Base-by-base conservation (phyloP, 2,797 vertebrate genomes). In the Crocidura indochinensis region DNA sequence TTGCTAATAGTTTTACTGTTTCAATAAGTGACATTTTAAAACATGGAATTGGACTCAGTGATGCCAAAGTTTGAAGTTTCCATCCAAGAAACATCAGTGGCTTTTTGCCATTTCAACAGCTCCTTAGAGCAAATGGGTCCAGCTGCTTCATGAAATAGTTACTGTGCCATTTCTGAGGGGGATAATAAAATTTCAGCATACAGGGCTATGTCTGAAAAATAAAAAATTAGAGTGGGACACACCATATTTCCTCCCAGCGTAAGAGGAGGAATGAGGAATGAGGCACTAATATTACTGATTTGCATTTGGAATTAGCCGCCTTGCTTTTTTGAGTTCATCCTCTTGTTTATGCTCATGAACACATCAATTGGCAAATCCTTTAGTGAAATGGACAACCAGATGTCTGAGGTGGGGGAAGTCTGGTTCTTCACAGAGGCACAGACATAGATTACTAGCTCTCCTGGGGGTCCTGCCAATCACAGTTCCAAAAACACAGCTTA, bases 221-320 rank as follows among this genome's bases (percentile, higher is more conserved):
- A 94, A 92, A 80, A 86, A 77, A 2, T 93, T 93, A 60, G 22
- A 83, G 77, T 82, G 56, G 8, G 26, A 96, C 38, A 49, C 91
- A 83, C 47, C 51, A 87, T 84, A 68, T 85, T 91, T 86, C 29
- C 62, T 84, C 86, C 76, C 24, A 81, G 86, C 26, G 81, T 87
- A 85, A 79, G 4, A 67, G 65, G 72, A 87, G 93, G 81, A 87
- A 85, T 76, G 4, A 67, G 65, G 72, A 87, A 94, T 8, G 47
- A 92, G 68, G 77, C 87, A 89, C 95, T 91, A 88, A 94, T 95
- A 94, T 93, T 60, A 91, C 83, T 93, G 94, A 95, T 96, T 91
- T 51, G 19, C 91, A 49, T 64, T 51, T 76, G 64, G 93, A 91
- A 91, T 89, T 84, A 89, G 71, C 26, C 51, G 89, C 38, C 75